phyloP scores from a whole-genome alignment of 2,113 vertebrate species.

The Pelecanoides urinatrix region DNA sequence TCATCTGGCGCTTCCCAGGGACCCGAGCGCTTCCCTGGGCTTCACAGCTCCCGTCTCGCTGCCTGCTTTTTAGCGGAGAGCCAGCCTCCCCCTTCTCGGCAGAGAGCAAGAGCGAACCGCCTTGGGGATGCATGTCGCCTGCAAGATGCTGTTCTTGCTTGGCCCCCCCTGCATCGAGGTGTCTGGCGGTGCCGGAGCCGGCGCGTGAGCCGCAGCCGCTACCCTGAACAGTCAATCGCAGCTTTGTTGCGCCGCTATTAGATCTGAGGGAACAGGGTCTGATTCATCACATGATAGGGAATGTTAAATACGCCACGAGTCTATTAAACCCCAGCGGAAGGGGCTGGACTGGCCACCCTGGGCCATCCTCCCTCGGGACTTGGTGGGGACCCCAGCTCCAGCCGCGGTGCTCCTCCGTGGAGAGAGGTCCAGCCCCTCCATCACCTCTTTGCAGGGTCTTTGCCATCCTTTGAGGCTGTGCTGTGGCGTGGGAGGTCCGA shows the following conservation, averaged over 20 bases:
- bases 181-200: neutral
- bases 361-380: neutral
- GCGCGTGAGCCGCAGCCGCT: neutral
- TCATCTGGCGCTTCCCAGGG: neutral
- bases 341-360: neutral
- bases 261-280: neutral
- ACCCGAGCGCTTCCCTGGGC: neutral
- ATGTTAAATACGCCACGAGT: neutral
- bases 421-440: neutral
- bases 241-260: conserved; percentile 38
- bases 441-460: neutral
- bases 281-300: conserved; percentile 30
- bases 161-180: neutral
- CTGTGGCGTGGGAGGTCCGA: neutral
- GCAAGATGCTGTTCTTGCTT: neutral
- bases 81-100: neutral
- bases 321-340: neutral
- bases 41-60: neutral
- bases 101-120: neutral
- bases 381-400: neutral
- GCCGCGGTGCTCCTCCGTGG: fast-evolving
- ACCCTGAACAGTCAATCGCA: conserved; percentile 6
- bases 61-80: neutral
- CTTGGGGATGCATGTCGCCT: neutral
- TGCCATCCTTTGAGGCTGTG: neutral